phyloP scores from a whole-genome alignment of 53 echinoderm and acorn worm genomes.

The Patiria pectinifera region DNA sequence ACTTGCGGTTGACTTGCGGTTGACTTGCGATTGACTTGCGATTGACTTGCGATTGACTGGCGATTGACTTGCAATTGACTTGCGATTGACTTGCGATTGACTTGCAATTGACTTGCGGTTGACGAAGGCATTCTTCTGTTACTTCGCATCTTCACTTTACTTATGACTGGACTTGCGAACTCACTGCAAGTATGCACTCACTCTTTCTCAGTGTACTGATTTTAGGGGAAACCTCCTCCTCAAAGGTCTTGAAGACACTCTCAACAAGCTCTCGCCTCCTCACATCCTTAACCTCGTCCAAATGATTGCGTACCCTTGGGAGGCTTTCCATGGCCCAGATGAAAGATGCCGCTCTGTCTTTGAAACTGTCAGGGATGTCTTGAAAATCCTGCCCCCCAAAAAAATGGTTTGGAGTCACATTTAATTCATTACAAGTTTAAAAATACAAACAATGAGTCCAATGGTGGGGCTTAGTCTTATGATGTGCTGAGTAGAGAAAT shows the following conservation, averaged over 20 bases:
- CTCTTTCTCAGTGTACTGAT: constrained; percentile 67
- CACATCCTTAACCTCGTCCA: constrained; percentile 62
- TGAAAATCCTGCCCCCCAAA: constrained; percentile 37
- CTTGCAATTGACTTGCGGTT: no score
- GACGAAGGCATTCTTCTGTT: no score
- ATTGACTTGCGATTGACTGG: no score
- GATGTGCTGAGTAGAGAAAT: no score
- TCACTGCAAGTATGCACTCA: not conserved
- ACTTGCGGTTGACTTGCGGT: no score
- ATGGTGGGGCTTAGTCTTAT: no score
- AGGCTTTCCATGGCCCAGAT: constrained; percentile 43
- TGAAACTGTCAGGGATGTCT: constrained; percentile 45
- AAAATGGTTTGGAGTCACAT: not conserved
- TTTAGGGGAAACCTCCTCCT: constrained; percentile 59
- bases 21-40: no score
- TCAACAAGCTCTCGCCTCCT: constrained; percentile 39
- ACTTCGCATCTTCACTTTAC: no score
- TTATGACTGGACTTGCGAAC: no score
- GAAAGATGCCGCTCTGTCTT: constrained; percentile 4
- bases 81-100: no score
- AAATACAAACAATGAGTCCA: not conserved
- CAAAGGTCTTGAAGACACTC: constrained; percentile 69
- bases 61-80: no score
- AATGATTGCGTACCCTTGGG: not conserved
- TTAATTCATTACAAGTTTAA: not conserved